Percentiles rank a stretch among this genome's conserved stretches.
phyloP scores from a whole-genome alignment of 2,888 invertebrate species.

The Yponomeuta evonymella region DNA sequence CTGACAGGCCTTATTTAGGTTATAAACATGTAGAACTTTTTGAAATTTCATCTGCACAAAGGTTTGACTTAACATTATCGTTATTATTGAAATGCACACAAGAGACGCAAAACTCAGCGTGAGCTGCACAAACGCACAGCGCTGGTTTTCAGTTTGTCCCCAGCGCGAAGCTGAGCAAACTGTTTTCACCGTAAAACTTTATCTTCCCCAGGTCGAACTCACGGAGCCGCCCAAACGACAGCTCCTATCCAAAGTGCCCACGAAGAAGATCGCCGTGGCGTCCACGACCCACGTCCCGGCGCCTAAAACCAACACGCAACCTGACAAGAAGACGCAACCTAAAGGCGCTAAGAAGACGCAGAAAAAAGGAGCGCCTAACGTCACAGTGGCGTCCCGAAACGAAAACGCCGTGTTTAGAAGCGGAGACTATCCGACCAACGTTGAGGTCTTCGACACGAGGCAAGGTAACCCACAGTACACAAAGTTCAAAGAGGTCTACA shows the following conservation, averaged over 20 bases:
- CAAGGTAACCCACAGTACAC: slow-evolving; percentile 29
- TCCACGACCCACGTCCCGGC: slow-evolving; percentile 8
- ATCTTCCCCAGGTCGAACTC: neutral
- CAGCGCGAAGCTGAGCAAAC: no score
- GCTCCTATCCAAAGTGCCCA: slow-evolving; percentile 22
- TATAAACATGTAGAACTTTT: no score
- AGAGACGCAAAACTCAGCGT: no score
- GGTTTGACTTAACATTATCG: no score
- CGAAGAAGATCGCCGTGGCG: slow-evolving; percentile 16
- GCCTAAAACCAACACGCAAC: neutral
- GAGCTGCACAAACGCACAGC: no score
- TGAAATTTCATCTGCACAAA: no score
- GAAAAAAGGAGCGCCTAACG: slow-evolving; percentile 46
- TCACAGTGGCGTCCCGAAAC: slow-evolving; percentile 39
- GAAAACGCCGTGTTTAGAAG: slow-evolving; percentile 35
- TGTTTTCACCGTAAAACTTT: no score
- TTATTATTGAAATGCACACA: no score
- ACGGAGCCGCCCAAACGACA: slow-evolving; percentile 17
- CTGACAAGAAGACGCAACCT: slow-evolving; percentile 13
- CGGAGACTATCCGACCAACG: slow-evolving; percentile 34
- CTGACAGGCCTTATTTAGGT: no score
- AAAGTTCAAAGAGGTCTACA: slow-evolving; percentile 49
- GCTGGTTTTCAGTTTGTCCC: no score
- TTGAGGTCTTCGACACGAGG: slow-evolving; percentile 38
- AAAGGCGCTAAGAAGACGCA: slow-evolving; percentile 24